Conservation (phyloP, 2,888 invertebrate genomes). For the Poecilus cupreus region DNA sequence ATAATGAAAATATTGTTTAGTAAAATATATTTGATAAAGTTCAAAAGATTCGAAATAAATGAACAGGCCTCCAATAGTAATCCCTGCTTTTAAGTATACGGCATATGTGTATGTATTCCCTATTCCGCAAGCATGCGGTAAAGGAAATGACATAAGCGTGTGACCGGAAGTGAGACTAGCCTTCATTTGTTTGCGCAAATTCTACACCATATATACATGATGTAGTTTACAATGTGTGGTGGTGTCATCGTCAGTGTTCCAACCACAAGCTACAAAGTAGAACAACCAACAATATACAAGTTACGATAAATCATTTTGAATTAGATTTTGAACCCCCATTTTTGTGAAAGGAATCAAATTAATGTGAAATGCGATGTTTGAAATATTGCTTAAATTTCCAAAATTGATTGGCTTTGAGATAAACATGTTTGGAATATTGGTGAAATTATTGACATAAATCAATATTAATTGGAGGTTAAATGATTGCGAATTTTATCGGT, state of each 20-base stretch:
- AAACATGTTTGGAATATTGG: neutral
- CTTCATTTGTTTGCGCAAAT: slow-evolving; percentile 29
- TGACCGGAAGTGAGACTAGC: slow-evolving; percentile 21
- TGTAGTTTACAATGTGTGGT: slow-evolving; percentile 34
- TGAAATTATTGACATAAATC: slow-evolving; percentile 14
- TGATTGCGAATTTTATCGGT: neutral
- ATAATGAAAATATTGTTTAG: no score
- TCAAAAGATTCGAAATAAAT: no score
- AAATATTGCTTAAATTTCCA: slow-evolving; percentile 6
- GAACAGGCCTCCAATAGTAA: no score
- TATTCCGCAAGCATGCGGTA: neutral
- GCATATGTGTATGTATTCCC: neutral
- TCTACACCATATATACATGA: slow-evolving; percentile 27
- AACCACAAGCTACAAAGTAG: neutral
- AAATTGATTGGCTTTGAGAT: slow-evolving; percentile 12
- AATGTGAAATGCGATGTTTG: slow-evolving; percentile 15
- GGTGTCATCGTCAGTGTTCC: neutral
- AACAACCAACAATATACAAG: neutral
- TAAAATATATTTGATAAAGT: no score
- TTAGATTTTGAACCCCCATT: neutral
- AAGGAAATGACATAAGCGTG: slow-evolving; percentile 27
- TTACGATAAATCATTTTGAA: neutral
- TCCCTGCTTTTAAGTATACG: no score
- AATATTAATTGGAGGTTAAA: slow-evolving; percentile 13
- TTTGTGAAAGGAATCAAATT: slow-evolving; percentile 31